Evolutionary conservation across 2,797 vertebrate genomes (phyloP).

Genomic region (Fundulus diaphanus): DNA sequence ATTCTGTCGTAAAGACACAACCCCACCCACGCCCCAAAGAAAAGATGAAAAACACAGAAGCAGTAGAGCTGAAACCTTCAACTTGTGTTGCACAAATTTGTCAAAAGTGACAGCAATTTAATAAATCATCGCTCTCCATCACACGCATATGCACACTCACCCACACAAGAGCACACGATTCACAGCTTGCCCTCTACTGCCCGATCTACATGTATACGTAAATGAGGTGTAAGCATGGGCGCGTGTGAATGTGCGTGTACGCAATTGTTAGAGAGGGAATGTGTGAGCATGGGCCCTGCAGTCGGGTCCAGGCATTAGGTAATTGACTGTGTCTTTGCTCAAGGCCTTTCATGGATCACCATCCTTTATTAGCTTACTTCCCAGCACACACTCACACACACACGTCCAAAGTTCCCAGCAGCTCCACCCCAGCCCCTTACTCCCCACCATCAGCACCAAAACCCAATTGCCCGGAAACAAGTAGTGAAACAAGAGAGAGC

Average conservation of each 20-base stretch:
- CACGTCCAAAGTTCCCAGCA: slow-evolving; percentile 77
- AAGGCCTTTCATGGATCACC: slow-evolving; percentile 88
- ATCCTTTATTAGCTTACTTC: slow-evolving; percentile 86
- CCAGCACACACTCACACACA: slow-evolving; percentile 68
- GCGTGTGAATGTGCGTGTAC: slow-evolving; percentile 45
- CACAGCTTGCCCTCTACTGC: slow-evolving; percentile 77
- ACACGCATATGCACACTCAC: slow-evolving; percentile 74
- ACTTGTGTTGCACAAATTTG: slow-evolving; percentile 82
- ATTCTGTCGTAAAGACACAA: slow-evolving; percentile 32
- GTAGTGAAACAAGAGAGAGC: slow-evolving; percentile 71
- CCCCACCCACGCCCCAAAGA: slow-evolving; percentile 43
- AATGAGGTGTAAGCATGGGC: slow-evolving; percentile 74
- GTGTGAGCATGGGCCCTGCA: slow-evolving; percentile 73
- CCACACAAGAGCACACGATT: slow-evolving; percentile 71
- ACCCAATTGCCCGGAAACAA: slow-evolving; percentile 85
- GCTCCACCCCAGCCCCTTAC: slow-evolving; percentile 78
- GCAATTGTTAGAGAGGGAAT: slow-evolving; percentile 50
- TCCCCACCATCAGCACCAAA: slow-evolving; percentile 71
- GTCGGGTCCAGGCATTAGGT: slow-evolving; percentile 85
- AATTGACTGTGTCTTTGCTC: slow-evolving; percentile 88
- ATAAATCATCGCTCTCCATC: slow-evolving; percentile 81
- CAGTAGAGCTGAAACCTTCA: slow-evolving; percentile 70
- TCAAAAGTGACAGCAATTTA: slow-evolving; percentile 87
- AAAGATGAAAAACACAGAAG: slow-evolving; percentile 54
- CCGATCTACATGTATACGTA: slow-evolving; percentile 81